Conservation (phyloP, 2,797 vertebrate species). For the Enteromius afrohamiltoni region DNA sequence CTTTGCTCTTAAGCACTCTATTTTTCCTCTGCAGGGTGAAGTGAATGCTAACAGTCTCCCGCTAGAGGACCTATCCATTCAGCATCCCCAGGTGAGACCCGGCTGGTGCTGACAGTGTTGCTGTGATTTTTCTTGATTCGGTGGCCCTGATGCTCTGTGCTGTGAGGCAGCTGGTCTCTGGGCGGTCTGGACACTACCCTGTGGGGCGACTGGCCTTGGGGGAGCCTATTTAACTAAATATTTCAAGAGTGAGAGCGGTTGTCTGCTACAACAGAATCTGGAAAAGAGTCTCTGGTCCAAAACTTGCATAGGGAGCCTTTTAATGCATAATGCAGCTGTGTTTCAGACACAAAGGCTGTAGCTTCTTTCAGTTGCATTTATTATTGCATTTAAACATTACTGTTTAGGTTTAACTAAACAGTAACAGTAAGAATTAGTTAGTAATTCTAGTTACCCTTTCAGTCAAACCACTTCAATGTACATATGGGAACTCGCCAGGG, state of each 20-base stretch:
- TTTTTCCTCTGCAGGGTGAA: slow-evolving; percentile 77
- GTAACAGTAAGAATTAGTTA: too few species aligned
- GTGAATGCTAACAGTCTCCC: slow-evolving; percentile 81
- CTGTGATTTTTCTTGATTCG: slow-evolving; percentile 74
- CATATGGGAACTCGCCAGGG: too few species aligned
- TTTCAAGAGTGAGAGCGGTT: slow-evolving; percentile 58
- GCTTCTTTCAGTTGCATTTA: background rate
- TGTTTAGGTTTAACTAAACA: background rate
- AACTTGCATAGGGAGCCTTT: background rate
- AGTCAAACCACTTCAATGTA: too few species aligned
- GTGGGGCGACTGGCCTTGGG: slow-evolving; percentile 58
- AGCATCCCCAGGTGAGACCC: slow-evolving; percentile 83
- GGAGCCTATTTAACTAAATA: slow-evolving; percentile 71
- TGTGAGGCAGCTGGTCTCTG: slow-evolving; percentile 46
- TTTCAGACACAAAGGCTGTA: too few species aligned
- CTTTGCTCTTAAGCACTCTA: slow-evolving; percentile 56
- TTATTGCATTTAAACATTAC: background rate
- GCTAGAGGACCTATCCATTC: slow-evolving; percentile 83
- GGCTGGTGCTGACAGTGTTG: slow-evolving; percentile 53
- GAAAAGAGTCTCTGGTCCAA: background rate
- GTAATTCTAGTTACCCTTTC: background rate
- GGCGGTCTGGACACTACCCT: slow-evolving; percentile 8
- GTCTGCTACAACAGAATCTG: slow-evolving; percentile 53
- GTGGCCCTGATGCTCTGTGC: slow-evolving; percentile 67
- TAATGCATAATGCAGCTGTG: too few species aligned